Evolutionary conservation across 2,113 vertebrate genomes (phyloP), one percentile per base, ranked within the genome.

Genomic region (Leucoraja erinaceus): DNA sequence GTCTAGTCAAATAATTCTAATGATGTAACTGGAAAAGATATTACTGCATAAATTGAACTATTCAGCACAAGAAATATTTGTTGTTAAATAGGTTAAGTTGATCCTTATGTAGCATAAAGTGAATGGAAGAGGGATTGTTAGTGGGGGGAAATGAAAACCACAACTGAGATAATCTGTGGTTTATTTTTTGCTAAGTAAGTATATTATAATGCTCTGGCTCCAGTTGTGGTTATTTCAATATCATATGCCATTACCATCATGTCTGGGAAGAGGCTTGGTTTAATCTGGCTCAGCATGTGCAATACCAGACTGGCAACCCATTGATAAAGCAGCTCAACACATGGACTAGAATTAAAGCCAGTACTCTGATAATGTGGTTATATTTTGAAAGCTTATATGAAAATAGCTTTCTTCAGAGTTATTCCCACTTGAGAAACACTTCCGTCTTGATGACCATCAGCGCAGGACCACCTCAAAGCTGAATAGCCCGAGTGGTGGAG

Each of bases 261-360:
- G 90, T 91, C 90, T 91, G 90, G 90, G 90, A 91, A 91, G 90
- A 91, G 90, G 22, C 68, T 54, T 91, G 90, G 66, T 70, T 72
- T 91, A 33, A 91, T 54, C 38, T 91, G 90, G 33, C 68, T 91
- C 90, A 91, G 90, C 10, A 70, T 91, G 33, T 91, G 68, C 68
- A 72, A 72, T 54, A 72, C 90, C 22, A 68, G 22, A 72, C 68
- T 74, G 20, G 20, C 90, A 91, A 91, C 38, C 90, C 66, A 28
- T 22, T 91, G 90, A 91, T 63, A 88, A 91, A 72, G 5, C 33
- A 38, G 33, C 25, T 72, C 38, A 72, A 31, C 38, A 28, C 63
- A 28, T 54, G 54, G 25, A 54, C 90, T 91, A 31, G 31, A 68
- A 1, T 47, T 72, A 22, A 22, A 70, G 63, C 59, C 31, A 90